Base-by-base conservation (phyloP, 2,797 vertebrate species). In the Cephalopachus bancanus region DNA sequence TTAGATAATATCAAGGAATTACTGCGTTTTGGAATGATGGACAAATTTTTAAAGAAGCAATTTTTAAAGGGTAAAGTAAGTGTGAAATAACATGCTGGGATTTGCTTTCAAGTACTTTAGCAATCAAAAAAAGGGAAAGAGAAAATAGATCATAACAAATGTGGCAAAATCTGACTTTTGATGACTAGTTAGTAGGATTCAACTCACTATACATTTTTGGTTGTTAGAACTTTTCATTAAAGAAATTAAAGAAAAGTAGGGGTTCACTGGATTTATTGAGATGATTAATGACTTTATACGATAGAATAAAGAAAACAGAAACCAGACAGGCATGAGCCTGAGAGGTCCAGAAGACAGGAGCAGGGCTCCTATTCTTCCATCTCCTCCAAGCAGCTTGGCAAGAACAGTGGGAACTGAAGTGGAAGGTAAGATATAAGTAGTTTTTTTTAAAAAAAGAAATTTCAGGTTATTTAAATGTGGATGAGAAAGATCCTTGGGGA, bases 1-100 rank as follows among this genome's bases (percentile, higher is more conserved):
- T 89, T 57, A 83, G 37, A 85, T 37, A 62, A 53, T 65, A 93
- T 30, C 37, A 91, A 93, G 59, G 30, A 93, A 74, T 65, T 79
- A 64, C 22, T 57, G 6, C 60, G 15, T 33, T 4, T 20, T 69
- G 28, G 20, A 80, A 44, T 60, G 37, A 75, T 30, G n/a, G 44
- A 75, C 26, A 59, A 24, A 33, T 79, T 90, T 65, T 80, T 65
- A 72, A 89, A 79, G 33, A 49, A 81, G 37, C 19, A 89, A 59
- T 16, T 16, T 59, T 19, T 59, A 16, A 17, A 59, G 4, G 89
- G 10, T 30, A 92, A 92, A 57, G 33, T 49, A 69, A 59, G 49
- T 24, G 30, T 59, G 51, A 85, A 71, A 83, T n/a, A n/a, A 76
- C 8, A 49, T 28, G 20, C 22, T 28, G 26, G 20, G n/a, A 76